phyloP scores from a whole-genome alignment of 2,888 invertebrate genomes.

The Chloroclysta siterata region DNA sequence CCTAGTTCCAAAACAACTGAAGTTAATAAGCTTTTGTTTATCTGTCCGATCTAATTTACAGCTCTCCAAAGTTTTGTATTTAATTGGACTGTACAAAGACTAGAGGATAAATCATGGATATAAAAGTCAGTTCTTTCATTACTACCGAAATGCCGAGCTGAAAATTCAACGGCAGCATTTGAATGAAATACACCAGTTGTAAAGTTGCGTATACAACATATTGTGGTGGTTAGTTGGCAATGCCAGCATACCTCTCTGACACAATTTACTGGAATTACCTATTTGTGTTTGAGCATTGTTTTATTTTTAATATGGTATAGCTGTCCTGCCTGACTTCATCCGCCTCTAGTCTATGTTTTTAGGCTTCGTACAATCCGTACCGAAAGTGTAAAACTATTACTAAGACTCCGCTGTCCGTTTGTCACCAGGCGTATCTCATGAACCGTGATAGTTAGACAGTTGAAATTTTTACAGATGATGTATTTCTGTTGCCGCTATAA shows the following conservation, averaged over 20 bases:
- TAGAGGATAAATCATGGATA: constrained; percentile 39
- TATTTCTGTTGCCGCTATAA: no score
- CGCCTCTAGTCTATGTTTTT: no score
- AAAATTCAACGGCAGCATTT: constrained; percentile 29
- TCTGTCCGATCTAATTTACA: constrained; percentile 46
- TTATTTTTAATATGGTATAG: not conserved
- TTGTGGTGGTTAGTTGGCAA: constrained; percentile 6
- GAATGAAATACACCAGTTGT: constrained; percentile 31
- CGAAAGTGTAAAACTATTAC: no score
- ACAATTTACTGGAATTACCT: not conserved
- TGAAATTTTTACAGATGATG: no score
- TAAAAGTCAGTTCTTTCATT: constrained; percentile 40
- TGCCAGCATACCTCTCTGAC: constrained; percentile 10
- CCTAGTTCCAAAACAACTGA: constrained; percentile 34
- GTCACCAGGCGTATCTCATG: no score
- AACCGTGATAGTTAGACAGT: no score
- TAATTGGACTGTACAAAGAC: constrained; percentile 43
- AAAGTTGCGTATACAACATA: constrained; percentile 8
- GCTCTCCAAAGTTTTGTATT: constrained; percentile 41
- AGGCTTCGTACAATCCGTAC: no score
- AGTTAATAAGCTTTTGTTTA: constrained; percentile 45
- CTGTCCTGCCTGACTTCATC: not conserved
- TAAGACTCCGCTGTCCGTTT: no score
- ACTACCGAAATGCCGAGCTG: constrained; percentile 27
- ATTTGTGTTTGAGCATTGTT: not conserved